A percentile compares a stretch with the other conserved stretches of the same genome.
Evolutionary conservation across 2,797 vertebrate genomes (phyloP).

Genomic region (Mormyrops attenuatus): DNA sequence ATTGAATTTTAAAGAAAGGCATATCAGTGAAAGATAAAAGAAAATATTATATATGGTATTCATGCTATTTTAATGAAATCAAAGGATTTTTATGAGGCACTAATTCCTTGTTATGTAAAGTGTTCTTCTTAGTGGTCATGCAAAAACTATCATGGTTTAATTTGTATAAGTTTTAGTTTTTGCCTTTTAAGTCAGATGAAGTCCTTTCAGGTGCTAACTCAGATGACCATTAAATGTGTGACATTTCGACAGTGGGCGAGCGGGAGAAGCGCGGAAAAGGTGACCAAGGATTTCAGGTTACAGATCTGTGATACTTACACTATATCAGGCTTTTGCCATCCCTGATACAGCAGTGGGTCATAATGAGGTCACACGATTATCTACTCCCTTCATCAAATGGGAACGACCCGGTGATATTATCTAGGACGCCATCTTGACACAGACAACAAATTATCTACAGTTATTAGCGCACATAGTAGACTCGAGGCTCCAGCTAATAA

Average conservation of each 20-base stretch:
- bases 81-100: background rate
- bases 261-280: background rate
- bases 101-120: background rate
- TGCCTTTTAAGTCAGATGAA: background rate
- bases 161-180: background rate
- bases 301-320: background rate
- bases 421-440: conserved; percentile 54
- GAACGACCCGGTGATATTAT: conserved; percentile 41
- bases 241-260: background rate
- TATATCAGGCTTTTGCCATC: conserved; percentile 14
- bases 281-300: background rate
- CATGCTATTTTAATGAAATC: background rate
- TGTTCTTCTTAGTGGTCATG: background rate
- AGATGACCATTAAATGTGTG: background rate
- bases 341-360: conserved; percentile 38
- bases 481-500: conserved; percentile 34
- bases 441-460: conserved; percentile 52
- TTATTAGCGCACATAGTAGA: conserved; percentile 39
- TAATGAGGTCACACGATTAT: conserved; percentile 46
- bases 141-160: background rate
- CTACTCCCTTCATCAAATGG: conserved; percentile 43
- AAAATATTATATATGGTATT: background rate
- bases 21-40: background rate
- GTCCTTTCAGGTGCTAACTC: background rate
- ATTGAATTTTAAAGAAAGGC: background rate